Base-by-base conservation (phyloP, 2,797 vertebrate species). In the Cichlasoma orientale region DNA sequence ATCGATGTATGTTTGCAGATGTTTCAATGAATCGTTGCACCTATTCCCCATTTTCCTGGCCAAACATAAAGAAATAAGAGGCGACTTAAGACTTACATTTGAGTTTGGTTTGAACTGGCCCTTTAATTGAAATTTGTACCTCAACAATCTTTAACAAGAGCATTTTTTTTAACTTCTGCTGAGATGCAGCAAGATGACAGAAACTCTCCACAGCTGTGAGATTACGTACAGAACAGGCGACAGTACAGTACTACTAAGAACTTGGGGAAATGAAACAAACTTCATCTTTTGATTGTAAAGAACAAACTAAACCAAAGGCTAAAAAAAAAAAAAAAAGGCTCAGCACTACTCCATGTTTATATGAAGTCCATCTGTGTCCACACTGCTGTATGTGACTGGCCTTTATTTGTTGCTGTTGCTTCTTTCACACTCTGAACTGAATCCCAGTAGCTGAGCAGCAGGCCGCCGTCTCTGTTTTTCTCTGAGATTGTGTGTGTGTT, bases 371-470 rank as follows among this genome's bases (percentile, higher is more conserved):
- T 1, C 41, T n/a, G 63, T 50, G 63, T 12, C 25, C 63, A 50
- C 25, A 29, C 18, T 72, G 8, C 54, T 21, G 16, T 33, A 3
- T 33, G 25, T n/a, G n/a, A 16, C 16, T 33, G 36, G 8, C 36
- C 36, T 86, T 54, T 56, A 19, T 56, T 54, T 81, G 53, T 72
- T 79, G 54, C 56, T 11, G 18, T 4, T 63, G 61, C 44, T 56
- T 56, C 57, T 74, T 86, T 84, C 83, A 70, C 82, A 83, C 18
- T 2, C 47, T 71, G 0, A 73, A 52, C 68, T 53, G 63, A 63
- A 25, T 0, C 11, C 29, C 47, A 38, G 73, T 57, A 53, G 66
- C 59, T 10, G 68, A 78, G 63, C 72, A 74, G 47, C 66, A 44
- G 57, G 56, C 63, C 66, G 53, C 41, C 13, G 16, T 72, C 38